These are phyloP conservation scores for Triops longicaudatus DNA, from an alignment of 1,140 invertebrate species.

Conservation along the genomic window DNA sequence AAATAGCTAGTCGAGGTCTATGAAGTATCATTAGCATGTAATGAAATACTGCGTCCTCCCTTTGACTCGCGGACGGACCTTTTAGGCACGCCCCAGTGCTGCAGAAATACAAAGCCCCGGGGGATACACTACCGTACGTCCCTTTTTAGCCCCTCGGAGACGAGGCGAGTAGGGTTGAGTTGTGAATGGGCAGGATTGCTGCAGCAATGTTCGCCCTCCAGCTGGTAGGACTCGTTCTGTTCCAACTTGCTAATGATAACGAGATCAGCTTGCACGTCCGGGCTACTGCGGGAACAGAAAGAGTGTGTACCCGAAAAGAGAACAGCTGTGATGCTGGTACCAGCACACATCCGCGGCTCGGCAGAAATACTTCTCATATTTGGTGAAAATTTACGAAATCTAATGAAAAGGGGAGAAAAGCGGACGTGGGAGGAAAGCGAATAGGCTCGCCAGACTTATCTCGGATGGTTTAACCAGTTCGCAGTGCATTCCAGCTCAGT, in stretches of 20 bases:
- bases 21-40: constrained; percentile 8
- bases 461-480: too few relatives aligned
- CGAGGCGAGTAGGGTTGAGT: neutral
- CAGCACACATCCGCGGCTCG: neutral
- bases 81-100: neutral
- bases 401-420: neutral
- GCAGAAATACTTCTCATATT: neutral
- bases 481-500: too few relatives aligned
- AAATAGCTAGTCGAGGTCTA: too few relatives aligned
- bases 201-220: neutral
- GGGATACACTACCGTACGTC: neutral
- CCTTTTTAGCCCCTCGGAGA: too few relatives aligned
- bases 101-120: neutral
- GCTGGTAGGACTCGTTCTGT: neutral
- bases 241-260: neutral
- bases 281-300: neutral
- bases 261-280: neutral
- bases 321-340: neutral
- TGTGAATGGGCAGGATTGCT: neutral
- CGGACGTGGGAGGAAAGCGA: neutral
- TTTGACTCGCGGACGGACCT: neutral
- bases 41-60: neutral
- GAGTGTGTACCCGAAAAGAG: neutral
- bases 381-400: neutral
- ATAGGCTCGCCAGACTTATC: too few relatives aligned